Evolutionary conservation across 1,140 invertebrate species (phyloP), one percentile per base, ranked within the genome.

Genomic region (Aphaenogaster ashmeadi): DNA sequence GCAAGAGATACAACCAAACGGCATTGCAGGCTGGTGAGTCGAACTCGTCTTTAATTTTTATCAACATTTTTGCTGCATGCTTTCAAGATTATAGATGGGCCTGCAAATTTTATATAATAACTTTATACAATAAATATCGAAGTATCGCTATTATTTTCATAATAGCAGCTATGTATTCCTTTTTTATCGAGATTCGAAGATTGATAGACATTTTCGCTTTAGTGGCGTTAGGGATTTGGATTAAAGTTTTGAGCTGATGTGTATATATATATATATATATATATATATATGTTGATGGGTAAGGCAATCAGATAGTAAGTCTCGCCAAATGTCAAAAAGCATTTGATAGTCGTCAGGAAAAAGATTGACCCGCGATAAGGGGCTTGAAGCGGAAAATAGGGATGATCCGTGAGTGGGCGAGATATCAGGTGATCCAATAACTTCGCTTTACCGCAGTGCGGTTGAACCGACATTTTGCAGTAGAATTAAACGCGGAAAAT

Each of bases 1-100:
- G 18, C 97, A 98, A 94, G 97, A 98, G 92, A 97, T 98, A 89
- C 97, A 98, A 94, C 96, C 96, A 0, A 96, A 96, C 88, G 97
- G 97, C 33, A 97, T 98, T 72, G 97, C 97, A 83, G 97, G 96
- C 91, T 96, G 96, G 97, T 98, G 95, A 96, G 96, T 92, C 52
- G 4, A 79, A 58, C n/a, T 67, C 3, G 21, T 21, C 9, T 66
- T 69, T 67, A 21, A 44, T 75, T 87, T 79, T 66, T 69, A 5
- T 11, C n/a, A 69, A 13, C 15, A 21, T 72, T 79, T 52, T 41
- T 44, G 47, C 80, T 47, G 71, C 71, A 84, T 75, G 80, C 52
- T 60, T 83, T 50, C n/a, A 8, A 47, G 2, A 81, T 44, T 27
- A 62, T 41, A 83, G 56, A 44, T 58, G n/a, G 13, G 81, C 27